Evolutionary conservation across 2,797 vertebrate species (phyloP).

Genomic region (Gymnopithys bicolor): DNA sequence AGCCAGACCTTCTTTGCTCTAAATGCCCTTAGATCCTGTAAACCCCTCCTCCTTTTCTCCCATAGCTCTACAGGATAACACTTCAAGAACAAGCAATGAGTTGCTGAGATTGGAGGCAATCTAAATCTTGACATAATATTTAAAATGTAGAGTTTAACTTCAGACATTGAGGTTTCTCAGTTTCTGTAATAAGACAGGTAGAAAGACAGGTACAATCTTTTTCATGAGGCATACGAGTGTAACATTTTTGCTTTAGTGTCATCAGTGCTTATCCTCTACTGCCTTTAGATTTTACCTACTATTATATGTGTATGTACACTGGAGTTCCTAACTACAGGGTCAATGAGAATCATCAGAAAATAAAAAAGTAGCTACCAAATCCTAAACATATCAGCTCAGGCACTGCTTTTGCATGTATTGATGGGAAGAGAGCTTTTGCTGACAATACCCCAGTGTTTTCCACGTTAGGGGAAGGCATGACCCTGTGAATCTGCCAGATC

Average conservation of each 20-base stretch:
- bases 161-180: background rate
- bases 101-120: background rate
- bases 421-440: background rate
- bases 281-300: background rate
- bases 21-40: background rate
- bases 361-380: background rate
- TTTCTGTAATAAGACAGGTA: background rate
- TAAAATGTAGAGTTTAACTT: background rate
- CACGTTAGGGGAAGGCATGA: background rate
- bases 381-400: background rate
- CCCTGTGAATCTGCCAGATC: background rate
- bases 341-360: background rate
- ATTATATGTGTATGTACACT: background rate
- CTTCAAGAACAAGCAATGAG: background rate
- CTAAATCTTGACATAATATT: background rate
- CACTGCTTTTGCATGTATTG: background rate
- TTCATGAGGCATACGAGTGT: background rate
- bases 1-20: background rate
- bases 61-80: background rate
- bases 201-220: background rate
- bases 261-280: background rate
- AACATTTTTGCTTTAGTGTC: background rate
- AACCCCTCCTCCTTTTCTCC: background rate
- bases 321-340: background rate
- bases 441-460: background rate